Percentiles rank a stretch among this genome's conserved stretches.
phyloP scores from a whole-genome alignment of 2,888 invertebrate species.

The Parnassius mnemosyne region DNA sequence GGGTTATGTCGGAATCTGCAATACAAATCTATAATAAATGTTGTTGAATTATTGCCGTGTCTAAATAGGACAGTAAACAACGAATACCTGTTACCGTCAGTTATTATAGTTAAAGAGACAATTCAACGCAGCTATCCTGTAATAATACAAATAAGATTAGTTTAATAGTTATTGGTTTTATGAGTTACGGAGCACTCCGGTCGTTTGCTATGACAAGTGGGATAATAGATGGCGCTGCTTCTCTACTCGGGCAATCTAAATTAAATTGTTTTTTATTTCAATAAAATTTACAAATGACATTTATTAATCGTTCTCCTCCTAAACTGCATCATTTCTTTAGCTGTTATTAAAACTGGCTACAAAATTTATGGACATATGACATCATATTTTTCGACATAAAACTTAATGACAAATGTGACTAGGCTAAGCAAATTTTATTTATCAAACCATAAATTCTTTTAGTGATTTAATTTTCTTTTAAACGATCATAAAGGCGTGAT shows the following conservation, averaged over 20 bases:
- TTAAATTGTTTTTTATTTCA: constrained; percentile 7
- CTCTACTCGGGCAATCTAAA: too few species aligned
- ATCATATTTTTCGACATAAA: too few species aligned
- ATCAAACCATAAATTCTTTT: too few species aligned
- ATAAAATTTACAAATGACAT: constrained; percentile 14
- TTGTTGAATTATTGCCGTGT: too few species aligned
- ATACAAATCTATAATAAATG: too few species aligned
- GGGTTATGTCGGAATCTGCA: too few species aligned
- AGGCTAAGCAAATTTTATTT: too few species aligned
- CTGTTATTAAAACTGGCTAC: constrained; percentile 3
- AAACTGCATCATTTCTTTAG: neutral
- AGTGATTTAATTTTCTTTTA: too few species aligned
- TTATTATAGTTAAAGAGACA: neutral
- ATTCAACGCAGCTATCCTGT: constrained; percentile 1
- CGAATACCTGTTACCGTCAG: too few species aligned
- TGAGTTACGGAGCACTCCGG: constrained; percentile 6
- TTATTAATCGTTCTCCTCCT: constrained; percentile 2
- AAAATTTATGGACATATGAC: neutral
- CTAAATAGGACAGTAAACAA: too few species aligned
- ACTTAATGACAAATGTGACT: too few species aligned
- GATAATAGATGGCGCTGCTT: constrained; percentile 7
- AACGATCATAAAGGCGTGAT: too few species aligned
- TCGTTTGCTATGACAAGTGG: constrained; percentile 16
- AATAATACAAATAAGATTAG: constrained; percentile 8
- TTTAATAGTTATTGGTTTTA: constrained; percentile 15